phyloP scores from a whole-genome alignment of 2,113 vertebrate genomes.

The Callospermophilus lateralis region DNA sequence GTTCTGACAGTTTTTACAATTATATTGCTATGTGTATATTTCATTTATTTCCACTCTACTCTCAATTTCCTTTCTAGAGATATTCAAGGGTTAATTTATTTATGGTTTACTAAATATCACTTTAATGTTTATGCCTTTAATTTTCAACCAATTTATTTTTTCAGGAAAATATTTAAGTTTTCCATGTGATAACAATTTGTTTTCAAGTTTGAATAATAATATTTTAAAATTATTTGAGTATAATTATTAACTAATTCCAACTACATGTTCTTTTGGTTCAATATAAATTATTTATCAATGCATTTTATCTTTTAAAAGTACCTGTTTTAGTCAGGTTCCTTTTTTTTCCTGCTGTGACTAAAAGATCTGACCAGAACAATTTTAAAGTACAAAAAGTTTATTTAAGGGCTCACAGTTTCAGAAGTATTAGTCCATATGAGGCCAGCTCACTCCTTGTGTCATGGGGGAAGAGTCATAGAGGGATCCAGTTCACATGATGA shows the following conservation, averaged over 20 bases:
- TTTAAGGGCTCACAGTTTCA: no score
- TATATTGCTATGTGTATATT: background rate
- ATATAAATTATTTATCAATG: background rate
- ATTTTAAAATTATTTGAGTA: background rate
- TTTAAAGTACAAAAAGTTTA: no score
- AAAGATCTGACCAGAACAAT: no score
- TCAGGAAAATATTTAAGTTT: background rate
- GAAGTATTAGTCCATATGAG: no score
- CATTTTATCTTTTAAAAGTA: background rate
- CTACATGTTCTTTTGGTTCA: background rate
- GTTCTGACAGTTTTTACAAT: background rate
- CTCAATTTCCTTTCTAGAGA: background rate
- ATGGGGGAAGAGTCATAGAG: no score
- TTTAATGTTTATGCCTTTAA: background rate
- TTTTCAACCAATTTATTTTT: background rate
- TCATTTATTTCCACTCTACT: background rate
- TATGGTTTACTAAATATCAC: background rate
- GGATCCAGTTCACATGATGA: no score
- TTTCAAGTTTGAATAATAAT: background rate
- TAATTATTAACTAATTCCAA: background rate
- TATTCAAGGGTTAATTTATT: background rate
- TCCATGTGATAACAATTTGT: background rate
- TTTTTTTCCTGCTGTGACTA: no score
- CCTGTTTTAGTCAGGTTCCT: no score
- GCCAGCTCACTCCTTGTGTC: no score